phyloP scores from a whole-genome alignment of 1,140 invertebrate species.

The Pissodes strobi region DNA sequence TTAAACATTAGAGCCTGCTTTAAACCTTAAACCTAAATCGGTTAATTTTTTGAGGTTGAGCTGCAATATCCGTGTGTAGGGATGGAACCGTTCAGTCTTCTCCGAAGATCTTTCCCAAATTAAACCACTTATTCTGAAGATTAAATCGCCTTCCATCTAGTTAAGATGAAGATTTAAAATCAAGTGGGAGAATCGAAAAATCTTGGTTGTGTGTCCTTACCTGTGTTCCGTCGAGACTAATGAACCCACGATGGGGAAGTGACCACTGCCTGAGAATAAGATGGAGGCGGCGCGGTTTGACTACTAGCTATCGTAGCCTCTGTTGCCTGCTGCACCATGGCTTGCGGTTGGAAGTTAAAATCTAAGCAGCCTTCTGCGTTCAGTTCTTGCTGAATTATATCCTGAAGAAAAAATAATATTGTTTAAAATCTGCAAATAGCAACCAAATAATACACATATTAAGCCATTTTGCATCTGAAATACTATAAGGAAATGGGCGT shows the following conservation, averaged over 20 bases:
- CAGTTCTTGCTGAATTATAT: slow-evolving; percentile 92
- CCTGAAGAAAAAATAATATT: slow-evolving; percentile 54
- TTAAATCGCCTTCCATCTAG: no score
- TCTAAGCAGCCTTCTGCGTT: slow-evolving; percentile 90
- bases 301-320: slow-evolving; percentile 30
- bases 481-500: no score
- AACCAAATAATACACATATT: neutral
- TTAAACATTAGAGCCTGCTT: no score
- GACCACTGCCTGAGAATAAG: slow-evolving; percentile 61
- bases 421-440: neutral
- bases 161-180: no score
- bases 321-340: slow-evolving; percentile 47
- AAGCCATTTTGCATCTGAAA: no score
- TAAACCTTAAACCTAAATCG: no score
- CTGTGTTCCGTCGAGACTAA: slow-evolving; percentile 53
- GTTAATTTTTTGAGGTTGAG: no score
- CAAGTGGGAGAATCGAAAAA: no score
- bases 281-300: slow-evolving; percentile 53
- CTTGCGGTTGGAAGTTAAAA: slow-evolving; percentile 76
- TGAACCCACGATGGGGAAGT: slow-evolving; percentile 71
- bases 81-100: no score
- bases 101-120: no score
- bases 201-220: slow-evolving; percentile 2
- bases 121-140: no score
- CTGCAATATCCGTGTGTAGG: no score